Conservation (phyloP, 2,113 vertebrate genomes). For the Thermophis baileyi region DNA sequence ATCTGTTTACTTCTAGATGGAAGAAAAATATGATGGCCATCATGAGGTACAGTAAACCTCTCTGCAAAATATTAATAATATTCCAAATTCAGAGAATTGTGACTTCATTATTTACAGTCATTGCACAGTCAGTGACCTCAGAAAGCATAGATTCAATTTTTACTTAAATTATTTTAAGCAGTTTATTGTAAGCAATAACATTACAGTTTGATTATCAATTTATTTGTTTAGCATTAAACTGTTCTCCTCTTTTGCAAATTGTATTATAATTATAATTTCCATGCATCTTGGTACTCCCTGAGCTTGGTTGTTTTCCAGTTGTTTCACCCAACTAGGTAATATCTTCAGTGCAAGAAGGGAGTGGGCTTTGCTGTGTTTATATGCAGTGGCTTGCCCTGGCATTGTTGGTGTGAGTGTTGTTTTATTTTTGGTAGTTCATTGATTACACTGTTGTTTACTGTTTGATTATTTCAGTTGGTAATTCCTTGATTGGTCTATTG, state of each 20-base stretch:
- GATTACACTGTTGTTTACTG: too few relatives aligned
- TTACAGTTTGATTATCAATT: background rate
- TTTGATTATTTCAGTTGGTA: too few relatives aligned
- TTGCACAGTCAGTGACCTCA: background rate
- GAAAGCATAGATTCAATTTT: background rate
- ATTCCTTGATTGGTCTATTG: too few relatives aligned
- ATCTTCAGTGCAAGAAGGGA: too few relatives aligned
- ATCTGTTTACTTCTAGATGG: constrained; percentile 39
- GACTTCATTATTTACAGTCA: background rate
- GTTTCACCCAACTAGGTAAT: too few relatives aligned
- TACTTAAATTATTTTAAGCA: background rate
- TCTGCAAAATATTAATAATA: background rate
- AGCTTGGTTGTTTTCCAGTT: background rate
- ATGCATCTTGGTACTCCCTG: background rate
- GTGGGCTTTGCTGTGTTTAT: too few relatives aligned
- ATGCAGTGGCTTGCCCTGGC: too few relatives aligned
- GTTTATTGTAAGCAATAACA: background rate
- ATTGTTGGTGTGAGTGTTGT: too few relatives aligned
- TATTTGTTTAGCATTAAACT: background rate
- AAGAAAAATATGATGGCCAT: background rate
- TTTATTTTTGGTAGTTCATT: too few relatives aligned
- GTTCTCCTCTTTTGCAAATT: background rate
- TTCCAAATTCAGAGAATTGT: background rate
- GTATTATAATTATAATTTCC: background rate
- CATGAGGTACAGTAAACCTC: background rate